These are phyloP conservation scores for Drosophila austrosaltans DNA, from an alignment of 2,888 invertebrate species.

Conservation along the genomic window DNA sequence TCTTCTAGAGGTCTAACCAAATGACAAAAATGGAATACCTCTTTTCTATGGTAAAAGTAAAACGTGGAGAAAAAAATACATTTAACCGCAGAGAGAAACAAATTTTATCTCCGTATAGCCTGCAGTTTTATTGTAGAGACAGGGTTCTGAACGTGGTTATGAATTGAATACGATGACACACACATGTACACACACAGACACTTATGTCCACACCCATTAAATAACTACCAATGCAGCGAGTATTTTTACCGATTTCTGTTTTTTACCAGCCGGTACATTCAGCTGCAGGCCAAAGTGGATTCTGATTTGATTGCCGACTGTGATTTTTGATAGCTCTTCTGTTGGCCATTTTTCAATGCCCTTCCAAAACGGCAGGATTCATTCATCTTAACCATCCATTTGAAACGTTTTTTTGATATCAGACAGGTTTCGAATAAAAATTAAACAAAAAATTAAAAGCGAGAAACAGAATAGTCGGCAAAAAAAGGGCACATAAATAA, in stretches of 20 bases:
- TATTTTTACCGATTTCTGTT: slow-evolving; percentile 19
- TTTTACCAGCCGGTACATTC: slow-evolving; percentile 11
- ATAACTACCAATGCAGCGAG: slow-evolving; percentile 53
- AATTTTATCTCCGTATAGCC: slow-evolving; percentile 48
- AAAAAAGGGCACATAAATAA: slow-evolving; percentile 12
- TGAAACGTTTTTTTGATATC: neutral
- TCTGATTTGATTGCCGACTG: slow-evolving; percentile 72
- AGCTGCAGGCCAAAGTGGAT: slow-evolving; percentile 59
- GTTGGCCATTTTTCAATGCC: neutral
- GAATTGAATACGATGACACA: slow-evolving; percentile 62
- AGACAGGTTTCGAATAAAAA: neutral
- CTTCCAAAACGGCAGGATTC: neutral
- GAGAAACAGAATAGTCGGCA: neutral
- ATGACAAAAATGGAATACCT: too few relatives aligned
- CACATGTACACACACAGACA: slow-evolving; percentile 6
- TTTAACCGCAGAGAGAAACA: slow-evolving; percentile 67
- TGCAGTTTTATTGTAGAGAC: slow-evolving; percentile 30
- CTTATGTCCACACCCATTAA: slow-evolving; percentile 56
- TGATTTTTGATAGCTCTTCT: slow-evolving; percentile 60
- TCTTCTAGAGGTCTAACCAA: too few relatives aligned
- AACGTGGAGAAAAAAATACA: slow-evolving; percentile 23
- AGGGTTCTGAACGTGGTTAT: slow-evolving; percentile 62
- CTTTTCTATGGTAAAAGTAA: neutral
- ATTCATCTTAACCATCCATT: neutral
- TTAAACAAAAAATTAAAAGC: neutral